Evolutionary conservation across 2,113 vertebrate species (phyloP), one percentile per base, ranked within the genome.

Genomic region (Stegostoma tigrinum): DNA sequence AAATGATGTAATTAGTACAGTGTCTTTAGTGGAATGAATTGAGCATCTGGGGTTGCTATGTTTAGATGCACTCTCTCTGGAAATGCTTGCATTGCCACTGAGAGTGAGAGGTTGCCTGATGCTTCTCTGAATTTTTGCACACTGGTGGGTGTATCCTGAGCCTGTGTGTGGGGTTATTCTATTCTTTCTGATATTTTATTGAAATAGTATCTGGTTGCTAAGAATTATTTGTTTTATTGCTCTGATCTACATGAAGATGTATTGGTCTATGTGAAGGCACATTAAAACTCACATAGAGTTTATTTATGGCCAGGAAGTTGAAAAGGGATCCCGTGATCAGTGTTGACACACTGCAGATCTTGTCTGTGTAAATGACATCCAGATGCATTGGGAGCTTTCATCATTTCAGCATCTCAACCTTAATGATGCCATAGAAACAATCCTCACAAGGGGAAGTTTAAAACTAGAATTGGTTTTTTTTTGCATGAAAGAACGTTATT

Each of bases 1-100:
- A 64, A 94, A 94, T 24, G 61, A 7, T 8, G 96, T 96, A 96
- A 95, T 96, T 78, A 95, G 2, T 2, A 1, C 2, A 0, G 0
- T 0, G 6, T 34, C 0, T 7, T 23, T 0, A 19, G 5, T 10
- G 15, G 19, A 21, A 42, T 55, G 91, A 94, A 6, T 19, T 12
- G 24, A 0, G 12, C 6, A 86, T 95, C 0, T 0, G 55, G 52
- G 95, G 30, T 75, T 17, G 0, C 78, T 95, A 12, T 0, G 0
- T 3, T 2, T 0, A 91, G 68, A 80, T 0, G 0, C 17, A 5
- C 52, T 96, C 12, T 95, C 67, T 0, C n/a, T 66, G 12, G 86
- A 89, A 0, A 80, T 95, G 89, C 96, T 96, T 15, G 30, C 70
- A 12, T 96, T 87, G 30, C 75, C 64, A 24, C 42, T 0, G 96